These are phyloP conservation scores for Promerops cafer DNA, from an alignment of 2,113 vertebrate species.

Conservation along the genomic window DNA sequence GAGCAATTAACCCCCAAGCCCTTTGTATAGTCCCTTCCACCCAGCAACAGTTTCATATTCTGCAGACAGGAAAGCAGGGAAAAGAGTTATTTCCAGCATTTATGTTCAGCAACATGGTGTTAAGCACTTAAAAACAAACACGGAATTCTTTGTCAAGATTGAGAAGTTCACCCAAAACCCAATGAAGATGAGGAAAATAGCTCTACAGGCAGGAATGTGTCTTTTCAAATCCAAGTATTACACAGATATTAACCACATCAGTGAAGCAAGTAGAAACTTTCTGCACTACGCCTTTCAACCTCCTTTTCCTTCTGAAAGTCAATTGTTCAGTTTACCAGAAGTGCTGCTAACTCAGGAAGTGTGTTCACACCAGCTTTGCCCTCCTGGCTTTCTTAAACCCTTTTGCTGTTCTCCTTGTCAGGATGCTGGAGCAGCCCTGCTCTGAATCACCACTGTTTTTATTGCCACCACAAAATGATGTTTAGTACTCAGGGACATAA, in stretches of 20 bases:
- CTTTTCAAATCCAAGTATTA: not conserved
- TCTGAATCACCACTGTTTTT: not conserved
- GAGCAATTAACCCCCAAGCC: not conserved
- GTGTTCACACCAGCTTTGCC: not conserved
- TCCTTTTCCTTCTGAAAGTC: not conserved
- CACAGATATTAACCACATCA: not conserved
- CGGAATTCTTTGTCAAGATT: not conserved
- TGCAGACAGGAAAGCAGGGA: conserved; percentile 21
- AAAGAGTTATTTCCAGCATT: conserved; percentile 36
- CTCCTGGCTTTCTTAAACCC: not conserved
- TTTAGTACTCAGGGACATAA: not conserved
- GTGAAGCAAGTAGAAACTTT: not conserved
- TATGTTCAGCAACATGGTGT: not conserved
- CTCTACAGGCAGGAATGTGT: not conserved
- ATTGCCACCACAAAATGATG: not conserved
- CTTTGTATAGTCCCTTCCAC: not conserved
- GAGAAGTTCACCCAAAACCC: not conserved
- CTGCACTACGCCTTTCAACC: not conserved
- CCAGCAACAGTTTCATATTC: not conserved
- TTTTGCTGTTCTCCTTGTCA: not conserved
- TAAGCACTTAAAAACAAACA: not conserved
- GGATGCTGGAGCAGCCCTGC: not conserved
- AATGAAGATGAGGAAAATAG: not conserved
- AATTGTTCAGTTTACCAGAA: not conserved
- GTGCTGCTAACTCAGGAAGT: not conserved